A percentile compares a stretch with the other conserved stretches of the same genome.
These are phyloP conservation scores for Maniola hyperantus DNA, from an alignment of 2,888 invertebrate genomes.

Conservation along the genomic window DNA sequence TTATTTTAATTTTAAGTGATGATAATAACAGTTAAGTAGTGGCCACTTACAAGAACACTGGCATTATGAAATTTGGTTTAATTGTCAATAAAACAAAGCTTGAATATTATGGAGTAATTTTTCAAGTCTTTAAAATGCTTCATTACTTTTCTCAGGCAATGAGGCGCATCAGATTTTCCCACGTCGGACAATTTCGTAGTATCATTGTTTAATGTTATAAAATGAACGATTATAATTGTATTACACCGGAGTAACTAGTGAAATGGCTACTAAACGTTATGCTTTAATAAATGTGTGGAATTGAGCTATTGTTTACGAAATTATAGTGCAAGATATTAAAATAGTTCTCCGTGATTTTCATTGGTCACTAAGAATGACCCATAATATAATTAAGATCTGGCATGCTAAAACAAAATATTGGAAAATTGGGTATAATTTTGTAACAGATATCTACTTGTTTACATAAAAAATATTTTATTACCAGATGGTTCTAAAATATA, in stretches of 20 bases:
- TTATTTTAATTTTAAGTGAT: conserved; percentile 19
- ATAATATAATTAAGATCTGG: no score
- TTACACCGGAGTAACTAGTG: conserved; percentile 18
- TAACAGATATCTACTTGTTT: no score
- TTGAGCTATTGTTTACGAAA: conserved; percentile 10
- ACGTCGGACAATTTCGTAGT: conserved; percentile 40
- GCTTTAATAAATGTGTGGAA: background rate
- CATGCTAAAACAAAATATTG: no score
- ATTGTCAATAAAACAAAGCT: conserved; percentile 46
- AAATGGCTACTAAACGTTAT: conserved; percentile 22
- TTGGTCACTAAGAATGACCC: no score
- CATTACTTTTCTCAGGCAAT: conserved; percentile 52
- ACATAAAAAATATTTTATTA: background rate
- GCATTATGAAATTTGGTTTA: conserved; percentile 34
- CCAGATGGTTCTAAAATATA: background rate
- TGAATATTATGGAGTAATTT: conserved; percentile 36
- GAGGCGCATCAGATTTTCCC: conserved; percentile 51
- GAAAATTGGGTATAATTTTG: no score
- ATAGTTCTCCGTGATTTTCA: background rate
- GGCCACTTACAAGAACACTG: conserved; percentile 22
- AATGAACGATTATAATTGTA: conserved; percentile 36
- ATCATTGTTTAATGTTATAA: conserved; percentile 30
- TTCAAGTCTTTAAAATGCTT: conserved; percentile 27
- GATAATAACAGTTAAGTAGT: conserved; percentile 22
- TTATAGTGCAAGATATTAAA: background rate